Base-by-base conservation (phyloP, 2,113 vertebrate genomes). In the Trichechus manatus region DNA sequence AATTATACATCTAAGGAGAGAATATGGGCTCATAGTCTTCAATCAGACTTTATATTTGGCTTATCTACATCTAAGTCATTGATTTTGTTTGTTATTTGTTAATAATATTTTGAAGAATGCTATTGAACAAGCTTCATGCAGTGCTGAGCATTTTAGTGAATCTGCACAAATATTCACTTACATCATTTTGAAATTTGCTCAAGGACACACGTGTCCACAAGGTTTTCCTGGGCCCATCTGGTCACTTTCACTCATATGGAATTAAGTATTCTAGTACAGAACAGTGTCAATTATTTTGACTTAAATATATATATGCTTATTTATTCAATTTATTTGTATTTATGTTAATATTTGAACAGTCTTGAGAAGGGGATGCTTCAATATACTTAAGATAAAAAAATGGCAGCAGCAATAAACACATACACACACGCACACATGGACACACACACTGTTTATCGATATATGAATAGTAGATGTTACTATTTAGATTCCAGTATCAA, bases 1-100 rank as follows among this genome's bases (percentile, higher is more conserved):
- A 50, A 29, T 19, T 29, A 33, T 0, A 31, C 0, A 39, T 4
- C 25, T 75, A 74, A 82, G 0, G 5, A 42, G 33, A 2, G 23
- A 0, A 6, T 19, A 68, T 15, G 8, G 31, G 39, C 25, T 83
- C 9, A 19, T 9, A 19, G 5, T 63, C 23, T 64, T 87, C 22
- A 66, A 14, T 72, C 17, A 93, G 20, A 47, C 7, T 79, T 7
- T 2, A 0, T 63, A 22, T 23, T 68, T 81, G 1, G n/a, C 31
- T n/a, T 87, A 74, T 19, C 14, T 75, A 44, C 5, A 27, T 4
- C 1, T 31, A 81, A 44, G 23, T 39, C 61, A 61, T 3, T 39
- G 25, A 56, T 56, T 15, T 56, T 20, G 4, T 33, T 68, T 64
- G 4, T 25, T n/a, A 39, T 84, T 75, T 44, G 1, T 79, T 59